phyloP scores from a whole-genome alignment of 1,140 invertebrate genomes.

The Drosophila yakuba region DNA sequence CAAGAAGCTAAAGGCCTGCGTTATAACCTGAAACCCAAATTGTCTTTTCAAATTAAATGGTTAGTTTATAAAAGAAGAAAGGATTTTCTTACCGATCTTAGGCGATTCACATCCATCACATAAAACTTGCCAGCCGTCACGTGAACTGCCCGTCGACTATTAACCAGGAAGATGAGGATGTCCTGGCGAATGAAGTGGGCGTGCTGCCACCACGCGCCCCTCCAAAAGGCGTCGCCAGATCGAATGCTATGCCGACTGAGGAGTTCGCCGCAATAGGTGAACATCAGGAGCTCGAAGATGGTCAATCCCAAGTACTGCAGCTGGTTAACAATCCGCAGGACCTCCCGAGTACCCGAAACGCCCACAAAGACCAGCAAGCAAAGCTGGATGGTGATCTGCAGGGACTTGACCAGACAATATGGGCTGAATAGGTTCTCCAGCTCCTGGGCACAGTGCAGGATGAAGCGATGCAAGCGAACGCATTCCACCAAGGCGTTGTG shows the following conservation, averaged over 20 bases:
- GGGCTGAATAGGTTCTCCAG: conserved; percentile 76
- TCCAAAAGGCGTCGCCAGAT: conserved; percentile 70
- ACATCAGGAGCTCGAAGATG: conserved; percentile 70
- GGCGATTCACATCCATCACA: conserved; percentile 73
- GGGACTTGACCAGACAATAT: conserved; percentile 74
- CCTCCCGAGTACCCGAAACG: conserved; percentile 64
- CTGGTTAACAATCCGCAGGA: conserved; percentile 69
- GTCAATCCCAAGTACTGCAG: conserved; percentile 70
- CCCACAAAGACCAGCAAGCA: conserved; percentile 76
- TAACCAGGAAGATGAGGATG: conserved; percentile 68
- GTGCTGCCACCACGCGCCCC: conserved; percentile 70
- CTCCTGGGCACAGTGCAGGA: conserved; percentile 53
- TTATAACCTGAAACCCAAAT: conserved; percentile 58
- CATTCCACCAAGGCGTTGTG: conserved; percentile 65
- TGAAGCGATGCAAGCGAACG: conserved; percentile 66
- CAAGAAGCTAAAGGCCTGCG: conserved; percentile 80
- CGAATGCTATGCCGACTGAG: conserved; percentile 70
- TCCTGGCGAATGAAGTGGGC: conserved; percentile 56
- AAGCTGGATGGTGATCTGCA: conserved; percentile 77
- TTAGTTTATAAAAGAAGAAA: too few species aligned
- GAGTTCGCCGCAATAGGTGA: conserved; percentile 77
- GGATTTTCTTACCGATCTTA: conserved; percentile 55
- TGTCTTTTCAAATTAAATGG: too few species aligned
- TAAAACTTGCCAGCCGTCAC: conserved; percentile 81
- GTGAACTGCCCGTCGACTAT: conserved; percentile 63